Conservation (phyloP, 2,888 invertebrate species). For the Drosophila paramelanica region DNA sequence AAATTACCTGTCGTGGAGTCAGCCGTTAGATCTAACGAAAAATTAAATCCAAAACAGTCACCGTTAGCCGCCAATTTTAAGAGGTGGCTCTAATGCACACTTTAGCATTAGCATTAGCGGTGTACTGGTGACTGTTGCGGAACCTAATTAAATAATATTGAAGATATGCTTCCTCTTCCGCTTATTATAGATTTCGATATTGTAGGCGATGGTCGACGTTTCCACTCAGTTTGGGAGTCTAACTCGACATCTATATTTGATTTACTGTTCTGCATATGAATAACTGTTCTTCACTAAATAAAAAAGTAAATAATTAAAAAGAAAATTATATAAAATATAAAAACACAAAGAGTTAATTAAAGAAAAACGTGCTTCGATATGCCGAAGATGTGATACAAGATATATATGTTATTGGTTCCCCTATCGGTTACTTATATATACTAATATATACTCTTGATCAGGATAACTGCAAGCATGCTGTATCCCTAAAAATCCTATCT, state of each 20-base stretch:
- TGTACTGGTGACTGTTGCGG: too few species aligned
- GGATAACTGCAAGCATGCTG: too few species aligned
- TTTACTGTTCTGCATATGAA: not conserved
- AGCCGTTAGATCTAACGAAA: not conserved
- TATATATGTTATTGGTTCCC: too few species aligned
- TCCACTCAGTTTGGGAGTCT: too few species aligned
- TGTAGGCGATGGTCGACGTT: not conserved
- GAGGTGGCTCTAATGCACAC: too few species aligned
- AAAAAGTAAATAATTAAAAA: constrained; percentile 13
- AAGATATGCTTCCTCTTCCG: not conserved
- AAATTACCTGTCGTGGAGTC: constrained; percentile 29
- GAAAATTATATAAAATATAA: constrained; percentile 14
- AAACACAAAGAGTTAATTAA: constrained; percentile 6
- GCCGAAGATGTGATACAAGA: not conserved
- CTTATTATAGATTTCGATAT: not conserved
- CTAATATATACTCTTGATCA: too few species aligned
- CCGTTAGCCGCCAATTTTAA: too few species aligned
- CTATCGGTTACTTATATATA: too few species aligned
- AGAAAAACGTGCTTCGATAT: not conserved
- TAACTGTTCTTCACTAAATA: constrained; percentile 34
- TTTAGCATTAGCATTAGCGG: too few species aligned
- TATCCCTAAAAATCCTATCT: too few species aligned
- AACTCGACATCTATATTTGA: not conserved
- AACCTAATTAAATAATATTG: not conserved
- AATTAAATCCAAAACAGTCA: too few species aligned